Evolutionary conservation across 1,140 invertebrate species (phyloP).

Genomic region (Oncopodura yosiiana): DNA sequence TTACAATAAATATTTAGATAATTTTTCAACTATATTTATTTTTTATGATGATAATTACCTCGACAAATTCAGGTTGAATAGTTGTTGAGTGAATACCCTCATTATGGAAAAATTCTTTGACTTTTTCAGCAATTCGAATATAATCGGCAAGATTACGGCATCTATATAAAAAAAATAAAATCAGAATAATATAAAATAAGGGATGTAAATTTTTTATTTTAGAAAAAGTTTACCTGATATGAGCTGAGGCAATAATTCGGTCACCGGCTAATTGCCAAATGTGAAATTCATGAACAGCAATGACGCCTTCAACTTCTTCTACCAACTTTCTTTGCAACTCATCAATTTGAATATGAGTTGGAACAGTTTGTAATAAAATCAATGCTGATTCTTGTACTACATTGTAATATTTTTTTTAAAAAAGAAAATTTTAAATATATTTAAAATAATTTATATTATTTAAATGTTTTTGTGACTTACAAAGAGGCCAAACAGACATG

Average conservation of each 20-base stretch:
- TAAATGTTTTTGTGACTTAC: conserved; percentile 70
- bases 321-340: conserved; percentile 73
- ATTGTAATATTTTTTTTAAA: not conserved
- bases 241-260: conserved; percentile 83
- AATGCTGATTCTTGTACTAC: conserved; percentile 39
- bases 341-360: conserved; percentile 49
- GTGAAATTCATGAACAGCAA: conserved; percentile 88
- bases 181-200: not conserved
- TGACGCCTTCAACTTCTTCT: conserved; percentile 75
- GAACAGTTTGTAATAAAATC: conserved; percentile 45
- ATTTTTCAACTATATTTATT: not conserved
- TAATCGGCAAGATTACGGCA: conserved; percentile 79
- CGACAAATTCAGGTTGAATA: conserved; percentile 87
- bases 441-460: not conserved
- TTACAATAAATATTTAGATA: not conserved
- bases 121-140: conserved; percentile 85
- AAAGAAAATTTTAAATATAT: conserved; percentile 4
- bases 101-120: conserved; percentile 90
- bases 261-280: conserved; percentile 88
- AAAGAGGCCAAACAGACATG: conserved; percentile 71
- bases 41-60: conserved; percentile 44
- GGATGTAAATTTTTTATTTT: not conserved
- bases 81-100: conserved; percentile 86
- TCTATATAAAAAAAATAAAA: conserved; percentile 42
- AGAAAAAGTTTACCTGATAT: conserved; percentile 56